A percentile compares a stretch with the other conserved stretches of the same genome.
These are phyloP conservation scores for Rhagophthalmus giganteus DNA, from an alignment of 2,888 invertebrate genomes.

Conservation along the genomic window DNA sequence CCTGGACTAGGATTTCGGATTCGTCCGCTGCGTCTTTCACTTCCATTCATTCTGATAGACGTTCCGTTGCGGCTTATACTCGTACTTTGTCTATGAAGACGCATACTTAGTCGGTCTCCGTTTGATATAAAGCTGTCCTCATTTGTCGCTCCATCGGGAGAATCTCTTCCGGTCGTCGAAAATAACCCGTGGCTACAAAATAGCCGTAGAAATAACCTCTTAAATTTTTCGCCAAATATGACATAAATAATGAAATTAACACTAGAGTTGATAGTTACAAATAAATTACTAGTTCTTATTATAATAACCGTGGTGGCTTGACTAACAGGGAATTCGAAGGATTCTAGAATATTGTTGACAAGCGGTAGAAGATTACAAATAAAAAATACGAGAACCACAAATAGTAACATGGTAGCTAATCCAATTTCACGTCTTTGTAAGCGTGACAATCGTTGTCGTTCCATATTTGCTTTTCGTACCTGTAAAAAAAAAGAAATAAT, in stretches of 20 bases:
- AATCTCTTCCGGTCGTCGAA: constrained; percentile 62
- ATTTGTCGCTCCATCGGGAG: constrained; percentile 73
- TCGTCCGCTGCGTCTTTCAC: constrained; percentile 27
- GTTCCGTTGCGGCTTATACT: constrained; percentile 52
- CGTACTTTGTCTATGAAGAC: constrained; percentile 62
- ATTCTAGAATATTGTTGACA: constrained; percentile 83
- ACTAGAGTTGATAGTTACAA: constrained; percentile 96
- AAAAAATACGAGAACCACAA: constrained; percentile 93
- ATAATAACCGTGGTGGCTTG: constrained; percentile 64
- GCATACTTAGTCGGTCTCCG: constrained; percentile 73
- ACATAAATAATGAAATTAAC: constrained; percentile 98
- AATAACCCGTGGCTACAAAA: constrained; percentile 68
- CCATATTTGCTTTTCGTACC: constrained; percentile 86
- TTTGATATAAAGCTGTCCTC: constrained; percentile 83
- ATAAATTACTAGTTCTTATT: constrained; percentile 83
- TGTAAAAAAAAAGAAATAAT: constrained; percentile 48
- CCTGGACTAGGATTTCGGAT: constrained; percentile 54
- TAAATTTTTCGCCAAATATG: constrained; percentile 96
- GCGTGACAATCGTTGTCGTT: constrained; percentile 86
- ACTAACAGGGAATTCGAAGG: constrained; percentile 69
- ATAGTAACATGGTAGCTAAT: constrained; percentile 91
- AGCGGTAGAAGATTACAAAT: constrained; percentile 88
- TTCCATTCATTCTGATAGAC: constrained; percentile 46
- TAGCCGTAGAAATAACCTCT: constrained; percentile 78
- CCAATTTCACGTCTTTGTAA: constrained; percentile 91